Evolutionary conservation across 1,140 invertebrate species (phyloP).

Genomic region (Drosophila prosaltans): DNA sequence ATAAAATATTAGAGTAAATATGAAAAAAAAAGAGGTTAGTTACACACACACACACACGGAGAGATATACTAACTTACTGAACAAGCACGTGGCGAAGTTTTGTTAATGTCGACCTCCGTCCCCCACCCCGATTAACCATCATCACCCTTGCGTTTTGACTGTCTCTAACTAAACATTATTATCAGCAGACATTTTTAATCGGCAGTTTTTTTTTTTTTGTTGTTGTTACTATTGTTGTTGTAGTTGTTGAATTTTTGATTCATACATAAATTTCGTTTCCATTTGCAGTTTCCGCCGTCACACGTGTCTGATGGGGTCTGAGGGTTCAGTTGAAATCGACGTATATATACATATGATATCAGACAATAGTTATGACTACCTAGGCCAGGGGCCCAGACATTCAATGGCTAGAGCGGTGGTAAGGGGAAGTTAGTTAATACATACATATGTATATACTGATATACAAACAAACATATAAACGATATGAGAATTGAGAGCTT

Average conservation of each 20-base stretch:
- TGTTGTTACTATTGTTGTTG: not conserved
- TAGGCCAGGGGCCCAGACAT: slow-evolving; percentile 7
- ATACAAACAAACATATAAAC: not conserved
- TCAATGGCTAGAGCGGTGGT: not conserved
- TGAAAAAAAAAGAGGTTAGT: slow-evolving; percentile 12
- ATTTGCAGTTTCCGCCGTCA: slow-evolving; percentile 9
- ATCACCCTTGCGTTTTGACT: not conserved
- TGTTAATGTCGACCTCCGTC: too few species aligned
- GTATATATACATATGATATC: not conserved
- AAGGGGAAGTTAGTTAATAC: too few species aligned
- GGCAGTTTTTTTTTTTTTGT: not conserved
- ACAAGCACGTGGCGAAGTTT: slow-evolving; percentile 1
- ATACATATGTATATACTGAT: not conserved
- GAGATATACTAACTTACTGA: slow-evolving; percentile 13
- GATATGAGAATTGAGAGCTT: slow-evolving; percentile 6
- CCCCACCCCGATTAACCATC: not conserved
- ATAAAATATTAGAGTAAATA: slow-evolving; percentile 19
- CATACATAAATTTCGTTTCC: slow-evolving; percentile 3
- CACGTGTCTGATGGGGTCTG: slow-evolving; percentile 1
- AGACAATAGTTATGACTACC: slow-evolving; percentile 4
- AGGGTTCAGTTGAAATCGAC: slow-evolving; percentile 6
- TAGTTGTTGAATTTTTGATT: not conserved
- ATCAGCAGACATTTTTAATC: slow-evolving; percentile 12
- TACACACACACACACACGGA: slow-evolving; percentile 23
- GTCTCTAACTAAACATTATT: slow-evolving; percentile 5